Conservation (phyloP, 1,140 invertebrate genomes). For the Odontomachus brunneus region DNA sequence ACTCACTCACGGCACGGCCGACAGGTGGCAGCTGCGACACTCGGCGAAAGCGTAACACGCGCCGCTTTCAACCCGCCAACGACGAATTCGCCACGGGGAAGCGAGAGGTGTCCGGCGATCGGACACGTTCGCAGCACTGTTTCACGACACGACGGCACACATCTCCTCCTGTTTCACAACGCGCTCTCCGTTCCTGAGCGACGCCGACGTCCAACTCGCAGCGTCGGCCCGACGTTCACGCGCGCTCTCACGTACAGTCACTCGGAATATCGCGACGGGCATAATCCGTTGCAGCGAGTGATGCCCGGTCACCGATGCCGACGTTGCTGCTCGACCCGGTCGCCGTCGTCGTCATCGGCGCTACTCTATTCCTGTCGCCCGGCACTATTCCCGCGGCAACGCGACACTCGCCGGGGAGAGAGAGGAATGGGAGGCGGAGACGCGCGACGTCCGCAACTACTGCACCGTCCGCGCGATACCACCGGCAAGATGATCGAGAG, state of each 20-base stretch:
- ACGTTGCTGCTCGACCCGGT: too few relatives aligned
- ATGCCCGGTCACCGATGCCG: too few relatives aligned
- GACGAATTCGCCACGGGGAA: too few relatives aligned
- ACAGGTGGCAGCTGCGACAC: slow-evolving; percentile 13
- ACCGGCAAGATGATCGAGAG: not conserved
- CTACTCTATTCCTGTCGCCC: not conserved
- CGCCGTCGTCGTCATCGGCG: too few relatives aligned
- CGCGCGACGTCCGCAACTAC: not conserved
- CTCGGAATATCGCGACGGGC: not conserved
- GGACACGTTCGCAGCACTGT: not conserved
- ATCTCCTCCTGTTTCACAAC: not conserved
- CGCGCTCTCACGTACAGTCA: not conserved
- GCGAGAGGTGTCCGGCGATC: too few relatives aligned
- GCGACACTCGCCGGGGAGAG: not conserved
- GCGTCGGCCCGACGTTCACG: not conserved
- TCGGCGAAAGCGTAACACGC: not conserved
- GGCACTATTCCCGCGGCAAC: not conserved
- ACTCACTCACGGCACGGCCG: not conserved
- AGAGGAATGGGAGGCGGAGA: not conserved
- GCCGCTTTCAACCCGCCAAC: too few relatives aligned
- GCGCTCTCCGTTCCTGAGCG: not conserved
- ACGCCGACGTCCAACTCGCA: not conserved
- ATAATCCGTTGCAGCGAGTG: not conserved
- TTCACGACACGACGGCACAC: not conserved
- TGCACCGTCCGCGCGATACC: not conserved